Percentiles rank a stretch among this genome's conserved stretches.
These are phyloP conservation scores for Lipotes vexillifer DNA, from an alignment of 2,113 vertebrate genomes.

Conservation along the genomic window DNA sequence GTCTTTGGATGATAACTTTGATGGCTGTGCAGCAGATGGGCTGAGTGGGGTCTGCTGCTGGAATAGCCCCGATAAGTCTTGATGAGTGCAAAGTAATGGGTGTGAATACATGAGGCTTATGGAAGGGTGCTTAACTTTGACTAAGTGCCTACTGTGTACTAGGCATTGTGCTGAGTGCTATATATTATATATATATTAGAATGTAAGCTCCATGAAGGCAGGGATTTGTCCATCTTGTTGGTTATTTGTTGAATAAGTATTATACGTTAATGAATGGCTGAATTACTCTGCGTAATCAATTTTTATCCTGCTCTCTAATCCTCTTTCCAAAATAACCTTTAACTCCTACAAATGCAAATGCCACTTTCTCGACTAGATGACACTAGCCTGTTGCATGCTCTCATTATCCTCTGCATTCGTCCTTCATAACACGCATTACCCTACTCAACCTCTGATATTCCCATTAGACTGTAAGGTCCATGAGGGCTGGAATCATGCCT, in stretches of 20 bases:
- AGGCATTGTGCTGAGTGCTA: no score
- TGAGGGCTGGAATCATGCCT: background rate
- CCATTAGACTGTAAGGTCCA: background rate
- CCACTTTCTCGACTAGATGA: background rate
- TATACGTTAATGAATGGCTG: background rate
- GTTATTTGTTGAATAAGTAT: background rate
- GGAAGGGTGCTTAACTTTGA: background rate
- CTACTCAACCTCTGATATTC: background rate
- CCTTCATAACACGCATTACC: background rate
- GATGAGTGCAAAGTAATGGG: background rate
- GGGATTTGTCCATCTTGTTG: background rate
- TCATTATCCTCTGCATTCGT: background rate
- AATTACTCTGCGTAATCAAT: background rate
- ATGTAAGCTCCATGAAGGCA: background rate
- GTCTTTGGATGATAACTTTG: background rate
- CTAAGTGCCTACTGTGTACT: background rate
- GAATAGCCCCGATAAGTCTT: background rate
- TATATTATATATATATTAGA: background rate
- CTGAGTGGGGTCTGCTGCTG: background rate
- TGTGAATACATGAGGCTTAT: background rate
- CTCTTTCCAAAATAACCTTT: background rate
- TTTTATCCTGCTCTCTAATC: background rate
- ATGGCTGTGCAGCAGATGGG: background rate
- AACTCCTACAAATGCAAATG: background rate
- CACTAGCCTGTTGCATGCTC: background rate